A percentile compares a stretch with the other conserved stretches of the same genome.
phyloP scores from a whole-genome alignment of 2,797 vertebrate species.

The Aldrovandia affinis region DNA sequence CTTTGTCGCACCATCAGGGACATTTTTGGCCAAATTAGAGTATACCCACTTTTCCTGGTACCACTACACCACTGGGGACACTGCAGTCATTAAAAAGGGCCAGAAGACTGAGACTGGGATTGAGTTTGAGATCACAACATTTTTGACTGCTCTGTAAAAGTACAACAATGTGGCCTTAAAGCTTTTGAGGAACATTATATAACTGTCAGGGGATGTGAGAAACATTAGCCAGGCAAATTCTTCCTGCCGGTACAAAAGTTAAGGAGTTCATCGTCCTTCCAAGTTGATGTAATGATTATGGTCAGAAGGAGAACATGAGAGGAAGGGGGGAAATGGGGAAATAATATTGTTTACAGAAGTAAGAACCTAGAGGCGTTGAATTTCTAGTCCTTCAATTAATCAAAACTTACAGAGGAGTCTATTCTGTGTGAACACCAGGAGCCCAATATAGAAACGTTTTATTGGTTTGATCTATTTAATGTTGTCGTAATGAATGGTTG shows the following conservation, averaged over 20 bases:
- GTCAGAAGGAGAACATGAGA: not conserved
- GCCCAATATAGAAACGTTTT: not conserved
- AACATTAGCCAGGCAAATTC: not conserved
- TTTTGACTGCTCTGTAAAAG: too few species aligned
- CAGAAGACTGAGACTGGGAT: not conserved
- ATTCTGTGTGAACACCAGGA: not conserved
- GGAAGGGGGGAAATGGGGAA: not conserved
- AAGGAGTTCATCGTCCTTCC: not conserved
- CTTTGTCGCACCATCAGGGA: too few species aligned
- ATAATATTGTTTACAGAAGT: too few species aligned
- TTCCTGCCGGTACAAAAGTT: not conserved
- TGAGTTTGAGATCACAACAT: not conserved
- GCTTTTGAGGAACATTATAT: not conserved
- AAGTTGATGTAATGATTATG: not conserved
- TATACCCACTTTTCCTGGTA: too few species aligned
- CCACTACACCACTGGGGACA: too few species aligned
- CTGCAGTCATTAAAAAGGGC: not conserved
- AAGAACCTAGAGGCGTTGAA: too few species aligned
- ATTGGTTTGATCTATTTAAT: too few species aligned
- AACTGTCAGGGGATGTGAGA: not conserved
- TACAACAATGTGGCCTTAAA: not conserved
- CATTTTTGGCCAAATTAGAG: too few species aligned
- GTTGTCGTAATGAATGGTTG: not conserved
- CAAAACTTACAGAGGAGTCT: not conserved
- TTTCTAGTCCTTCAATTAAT: not conserved